Evolutionary conservation across 2,888 invertebrate genomes (phyloP), one percentile per base, ranked within the genome.

Genomic region (Smittia aterrima): DNA sequence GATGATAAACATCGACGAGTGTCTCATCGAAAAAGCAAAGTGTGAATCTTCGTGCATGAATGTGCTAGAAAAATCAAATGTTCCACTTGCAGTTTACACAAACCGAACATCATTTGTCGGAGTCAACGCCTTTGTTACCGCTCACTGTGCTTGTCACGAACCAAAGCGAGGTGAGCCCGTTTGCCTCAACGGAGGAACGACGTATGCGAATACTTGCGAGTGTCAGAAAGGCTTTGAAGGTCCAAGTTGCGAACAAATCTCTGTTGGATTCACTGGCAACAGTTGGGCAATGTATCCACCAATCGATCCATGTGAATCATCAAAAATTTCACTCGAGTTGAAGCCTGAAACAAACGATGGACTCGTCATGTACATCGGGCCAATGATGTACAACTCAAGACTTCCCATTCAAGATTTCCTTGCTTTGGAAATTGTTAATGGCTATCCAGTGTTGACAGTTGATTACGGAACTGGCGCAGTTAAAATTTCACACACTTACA

Each of bases 81-180:
- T 87, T 1, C 93, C 95, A 0, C 87, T 90, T 38, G 87, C 93
- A 4, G 93, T 99, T 6, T 95, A 92, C 79, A 96, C 97, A 0
- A 98, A 98, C 80, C 90, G 89, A 1, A 95, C 96, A 0, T 95
- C 96, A 1, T 94, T 98, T 80, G 95, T 98, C 13, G 98, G 98
- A 0, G 94, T 99, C 0, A 89, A 90, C 22, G 94, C 95, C 0
- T 86, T 91, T 38, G 90, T 94, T 0, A 90, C 91, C 80, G 90
- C 94, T 0, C 87, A 90, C 66, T 96, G 96, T 79, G 87, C 86
- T 0, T 93, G 93, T 77, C 80, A 80, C 76, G 80, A 79, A 0
- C 75, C 75, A 0, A n/a, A 75, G 0, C 70, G 76, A 18, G 75
- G 76, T n/a, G 85, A 86, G 74, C 83, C 85, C 0, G 81, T 86